A percentile compares a stretch with the other conserved stretches of the same genome.
phyloP scores from a whole-genome alignment of 2,113 vertebrate genomes.

The Ginglymostoma cirratum region DNA sequence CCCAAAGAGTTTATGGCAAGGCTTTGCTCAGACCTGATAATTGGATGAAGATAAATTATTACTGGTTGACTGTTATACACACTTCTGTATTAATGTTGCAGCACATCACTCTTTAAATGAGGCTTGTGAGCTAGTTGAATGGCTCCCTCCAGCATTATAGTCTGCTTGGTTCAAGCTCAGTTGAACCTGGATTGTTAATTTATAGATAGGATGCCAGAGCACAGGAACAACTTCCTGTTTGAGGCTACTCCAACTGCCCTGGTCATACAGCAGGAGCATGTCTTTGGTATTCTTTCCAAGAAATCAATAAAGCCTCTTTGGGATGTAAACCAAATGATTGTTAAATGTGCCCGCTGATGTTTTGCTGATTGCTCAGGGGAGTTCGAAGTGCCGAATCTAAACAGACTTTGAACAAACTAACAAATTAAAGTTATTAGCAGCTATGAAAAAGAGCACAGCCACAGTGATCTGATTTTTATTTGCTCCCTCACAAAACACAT shows the following conservation, averaged over 20 bases:
- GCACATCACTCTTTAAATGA: background rate
- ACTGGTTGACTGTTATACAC: background rate
- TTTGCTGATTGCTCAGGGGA: background rate
- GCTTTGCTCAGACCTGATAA: background rate
- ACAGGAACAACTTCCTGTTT: background rate
- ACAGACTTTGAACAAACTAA: conserved; percentile 15
- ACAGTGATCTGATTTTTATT: background rate
- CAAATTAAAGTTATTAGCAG: background rate
- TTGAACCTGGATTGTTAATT: background rate
- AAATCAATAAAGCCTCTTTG: background rate
- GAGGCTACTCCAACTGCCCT: conserved; percentile 6
- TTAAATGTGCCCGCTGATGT: conserved; percentile 5
- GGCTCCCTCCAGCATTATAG: background rate
- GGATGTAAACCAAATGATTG: conserved; percentile 6
- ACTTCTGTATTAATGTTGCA: background rate
- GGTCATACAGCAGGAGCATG: background rate
- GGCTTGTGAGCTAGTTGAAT: background rate
- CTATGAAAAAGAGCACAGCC: background rate
- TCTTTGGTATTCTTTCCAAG: background rate
- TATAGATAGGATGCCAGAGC: background rate
- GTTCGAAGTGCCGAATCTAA: background rate
- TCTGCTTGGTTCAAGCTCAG: background rate
- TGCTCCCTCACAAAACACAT: background rate
- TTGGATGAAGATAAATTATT: background rate
- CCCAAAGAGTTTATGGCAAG: background rate